Evolutionary conservation across 2,888 invertebrate genomes (phyloP).

Genomic region (Netelia inedita): DNA sequence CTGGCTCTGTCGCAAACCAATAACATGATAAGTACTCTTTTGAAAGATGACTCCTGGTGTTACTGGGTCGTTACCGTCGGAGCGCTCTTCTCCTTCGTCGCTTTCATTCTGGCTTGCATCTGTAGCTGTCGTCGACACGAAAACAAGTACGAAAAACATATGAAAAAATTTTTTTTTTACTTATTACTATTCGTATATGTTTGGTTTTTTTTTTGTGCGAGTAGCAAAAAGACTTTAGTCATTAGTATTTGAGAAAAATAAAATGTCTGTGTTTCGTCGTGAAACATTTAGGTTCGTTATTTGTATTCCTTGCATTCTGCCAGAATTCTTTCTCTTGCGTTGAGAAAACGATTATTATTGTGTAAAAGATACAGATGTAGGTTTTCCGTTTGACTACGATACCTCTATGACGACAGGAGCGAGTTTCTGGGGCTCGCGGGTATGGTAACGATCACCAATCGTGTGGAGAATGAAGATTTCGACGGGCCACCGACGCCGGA

Average conservation of each 20-base stretch:
- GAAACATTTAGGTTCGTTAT: neutral
- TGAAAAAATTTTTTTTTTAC: neutral
- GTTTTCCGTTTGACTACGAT: conserved; percentile 71
- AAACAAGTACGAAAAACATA: conserved; percentile 89
- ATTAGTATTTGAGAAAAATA: neutral
- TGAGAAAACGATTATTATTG: conserved; percentile 30
- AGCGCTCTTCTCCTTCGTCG: conserved; percentile 85
- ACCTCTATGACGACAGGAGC: conserved; percentile 86
- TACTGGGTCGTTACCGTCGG: conserved; percentile 83
- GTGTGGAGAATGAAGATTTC: conserved; percentile 87
- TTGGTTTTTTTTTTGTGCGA: neutral
- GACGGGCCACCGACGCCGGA: conserved; percentile 80
- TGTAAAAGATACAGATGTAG: conserved; percentile 51
- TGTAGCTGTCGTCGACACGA: conserved; percentile 91
- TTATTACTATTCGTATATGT: conserved; percentile 9
- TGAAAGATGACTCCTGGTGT: conserved; percentile 81
- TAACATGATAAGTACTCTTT: conserved; percentile 79
- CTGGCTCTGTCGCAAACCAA: conserved; percentile 57
- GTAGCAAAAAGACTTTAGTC: neutral
- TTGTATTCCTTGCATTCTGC: conserved; percentile 1
- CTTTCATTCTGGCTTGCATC: conserved; percentile 89
- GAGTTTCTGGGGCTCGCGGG: conserved; percentile 90
- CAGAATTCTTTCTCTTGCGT: neutral
- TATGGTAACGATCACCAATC: conserved; percentile 89
- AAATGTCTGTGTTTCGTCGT: neutral